These are phyloP conservation scores for Apamea sordens DNA, from an alignment of 2,888 invertebrate species.

Conservation along the genomic window DNA sequence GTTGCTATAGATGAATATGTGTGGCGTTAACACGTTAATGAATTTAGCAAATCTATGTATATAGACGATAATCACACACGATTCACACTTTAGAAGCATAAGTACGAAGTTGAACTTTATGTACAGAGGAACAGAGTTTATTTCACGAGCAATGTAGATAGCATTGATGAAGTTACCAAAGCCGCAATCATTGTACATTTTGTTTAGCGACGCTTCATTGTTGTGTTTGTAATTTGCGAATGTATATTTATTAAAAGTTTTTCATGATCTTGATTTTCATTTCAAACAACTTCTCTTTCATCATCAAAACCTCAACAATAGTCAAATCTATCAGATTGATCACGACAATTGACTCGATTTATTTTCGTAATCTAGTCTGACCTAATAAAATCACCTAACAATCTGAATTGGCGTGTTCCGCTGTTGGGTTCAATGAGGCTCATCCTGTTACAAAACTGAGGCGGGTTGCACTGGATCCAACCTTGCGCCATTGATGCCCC, in stretches of 20 bases:
- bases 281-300: slow-evolving; percentile 11
- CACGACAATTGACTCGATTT: slow-evolving; percentile 56
- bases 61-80: slow-evolving; percentile 75
- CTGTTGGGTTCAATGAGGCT: slow-evolving; percentile 67
- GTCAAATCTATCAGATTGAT: slow-evolving; percentile 42
- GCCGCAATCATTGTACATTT: slow-evolving; percentile 67
- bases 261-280: slow-evolving; percentile 73
- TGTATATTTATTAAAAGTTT: slow-evolving; percentile 86
- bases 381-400: slow-evolving; percentile 69
- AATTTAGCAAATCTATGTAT: slow-evolving; percentile 79
- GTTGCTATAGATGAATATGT: slow-evolving; percentile 65
- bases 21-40: slow-evolving; percentile 71
- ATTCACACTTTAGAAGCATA: slow-evolving; percentile 61
- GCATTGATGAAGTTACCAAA: slow-evolving; percentile 63
- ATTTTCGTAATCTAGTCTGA: slow-evolving; percentile 59
- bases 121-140: slow-evolving; percentile 43
- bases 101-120: slow-evolving; percentile 51
- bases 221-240: slow-evolving; percentile 84
- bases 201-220: slow-evolving; percentile 77
- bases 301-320: slow-evolving; percentile 17
- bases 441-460: slow-evolving; percentile 69
- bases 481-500: slow-evolving; percentile 48
- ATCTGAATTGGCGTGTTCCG: slow-evolving; percentile 75
- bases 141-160: slow-evolving; percentile 49
- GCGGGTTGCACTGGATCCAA: slow-evolving; percentile 65